These are phyloP conservation scores for Anoplius nigerrimus DNA, from an alignment of 2,888 invertebrate genomes.

Conservation along the genomic window DNA sequence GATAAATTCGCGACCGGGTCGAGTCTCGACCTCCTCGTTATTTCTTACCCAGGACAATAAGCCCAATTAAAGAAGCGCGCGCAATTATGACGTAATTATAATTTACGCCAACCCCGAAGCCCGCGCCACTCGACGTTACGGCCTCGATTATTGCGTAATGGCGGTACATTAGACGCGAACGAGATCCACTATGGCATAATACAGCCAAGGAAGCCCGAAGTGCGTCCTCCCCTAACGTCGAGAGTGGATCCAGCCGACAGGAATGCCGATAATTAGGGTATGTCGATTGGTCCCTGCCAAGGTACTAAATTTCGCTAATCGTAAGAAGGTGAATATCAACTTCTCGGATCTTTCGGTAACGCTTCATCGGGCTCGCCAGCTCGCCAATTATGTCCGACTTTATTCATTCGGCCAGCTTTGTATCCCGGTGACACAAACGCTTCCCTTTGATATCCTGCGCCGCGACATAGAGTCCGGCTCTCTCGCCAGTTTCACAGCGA, in stretches of 20 bases:
- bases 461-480: neutral
- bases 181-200: conserved; percentile 47
- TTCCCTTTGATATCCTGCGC: neutral
- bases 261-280: conserved; percentile 48
- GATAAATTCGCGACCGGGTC: neutral
- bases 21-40: too few species aligned
- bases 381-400: too few species aligned
- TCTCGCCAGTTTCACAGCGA: conserved; percentile 1
- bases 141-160: conserved; percentile 45
- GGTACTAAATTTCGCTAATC: too few species aligned
- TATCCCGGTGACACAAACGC: too few species aligned
- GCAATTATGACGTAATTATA: conserved; percentile 5
- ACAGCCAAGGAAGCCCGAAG: conserved; percentile 31
- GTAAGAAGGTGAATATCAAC: too few species aligned
- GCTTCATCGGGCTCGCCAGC: too few species aligned
- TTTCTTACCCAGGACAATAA: too few species aligned
- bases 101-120: conserved; percentile 27
- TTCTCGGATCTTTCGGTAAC: too few species aligned
- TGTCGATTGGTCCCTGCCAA: conserved; percentile 32
- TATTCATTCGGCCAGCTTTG: too few species aligned
- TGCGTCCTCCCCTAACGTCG: conserved; percentile 36
- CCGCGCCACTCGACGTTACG: conserved; percentile 34
- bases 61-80: neutral
- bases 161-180: conserved; percentile 40
- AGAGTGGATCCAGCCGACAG: too few species aligned